Conservation (phyloP, 2,113 vertebrate genomes). For the Tenebrosternarchus preto region DNA sequence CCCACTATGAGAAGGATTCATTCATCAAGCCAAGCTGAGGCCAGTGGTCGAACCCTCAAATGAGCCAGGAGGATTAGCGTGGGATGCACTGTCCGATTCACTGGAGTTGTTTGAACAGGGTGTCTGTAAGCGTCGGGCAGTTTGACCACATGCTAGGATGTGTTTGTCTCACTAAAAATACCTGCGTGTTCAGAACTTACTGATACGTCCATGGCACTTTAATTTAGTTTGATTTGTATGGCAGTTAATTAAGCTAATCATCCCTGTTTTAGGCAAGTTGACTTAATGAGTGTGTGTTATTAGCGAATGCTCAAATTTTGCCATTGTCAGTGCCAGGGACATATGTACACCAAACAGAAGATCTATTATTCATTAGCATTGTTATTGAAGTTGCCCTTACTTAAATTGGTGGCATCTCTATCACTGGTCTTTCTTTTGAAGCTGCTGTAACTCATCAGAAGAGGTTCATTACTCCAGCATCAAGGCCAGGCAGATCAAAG, state of each 20-base stretch:
- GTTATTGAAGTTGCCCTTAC: slow-evolving; percentile 18
- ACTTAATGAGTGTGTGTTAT: no score
- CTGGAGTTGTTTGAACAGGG: slow-evolving; percentile 3
- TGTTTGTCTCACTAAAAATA: neutral
- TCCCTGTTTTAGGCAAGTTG: no score
- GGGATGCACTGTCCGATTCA: slow-evolving; percentile 7
- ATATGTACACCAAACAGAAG: neutral
- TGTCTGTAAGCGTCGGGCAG: neutral
- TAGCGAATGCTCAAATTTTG: no score
- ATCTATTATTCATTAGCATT: slow-evolving; percentile 8
- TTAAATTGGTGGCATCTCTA: slow-evolving; percentile 51
- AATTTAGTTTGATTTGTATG: no score
- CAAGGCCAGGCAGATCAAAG: slow-evolving; percentile 70
- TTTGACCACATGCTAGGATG: neutral
- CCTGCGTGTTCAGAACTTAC: no score
- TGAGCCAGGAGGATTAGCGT: slow-evolving; percentile 27
- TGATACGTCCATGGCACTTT: no score
- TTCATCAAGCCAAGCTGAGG: slow-evolving; percentile 70
- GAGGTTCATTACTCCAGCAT: slow-evolving; percentile 67
- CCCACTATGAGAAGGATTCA: slow-evolving; percentile 68
- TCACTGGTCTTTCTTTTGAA: slow-evolving; percentile 64
- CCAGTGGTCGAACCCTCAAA: slow-evolving; percentile 67
- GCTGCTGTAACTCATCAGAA: slow-evolving; percentile 67
- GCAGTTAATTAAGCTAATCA: no score
- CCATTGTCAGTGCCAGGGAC: neutral